Percentiles rank a stretch among this genome's conserved stretches.
phyloP scores from a whole-genome alignment of 2,888 invertebrate species.

The Cantharis flavilabris region DNA sequence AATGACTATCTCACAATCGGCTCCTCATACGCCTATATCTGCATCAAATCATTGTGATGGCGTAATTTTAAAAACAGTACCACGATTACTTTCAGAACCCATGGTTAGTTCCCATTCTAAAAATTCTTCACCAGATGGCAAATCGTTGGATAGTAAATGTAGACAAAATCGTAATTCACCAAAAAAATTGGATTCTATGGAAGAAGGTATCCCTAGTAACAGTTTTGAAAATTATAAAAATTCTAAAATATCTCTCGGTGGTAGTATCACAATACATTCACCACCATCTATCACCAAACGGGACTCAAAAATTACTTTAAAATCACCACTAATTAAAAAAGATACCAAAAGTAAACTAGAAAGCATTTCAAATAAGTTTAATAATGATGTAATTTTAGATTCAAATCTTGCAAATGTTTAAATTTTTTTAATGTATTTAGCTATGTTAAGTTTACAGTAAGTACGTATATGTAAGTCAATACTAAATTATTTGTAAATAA shows the following conservation, averaged over 20 bases:
- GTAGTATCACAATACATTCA: constrained; percentile 47
- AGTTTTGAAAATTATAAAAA: constrained; percentile 8
- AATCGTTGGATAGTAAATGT: constrained; percentile 35
- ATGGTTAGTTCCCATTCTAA: constrained; percentile 38
- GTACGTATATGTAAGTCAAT: background rate
- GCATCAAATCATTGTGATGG: constrained; percentile 47
- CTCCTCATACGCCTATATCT: constrained; percentile 55
- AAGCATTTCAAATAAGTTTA: constrained; percentile 5
- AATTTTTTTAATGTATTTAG: background rate
- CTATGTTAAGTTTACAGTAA: background rate
- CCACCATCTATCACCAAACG: constrained; percentile 45
- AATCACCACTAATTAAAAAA: constrained; percentile 48
- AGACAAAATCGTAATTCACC: constrained; percentile 38
- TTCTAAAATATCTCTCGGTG: constrained; percentile 22
- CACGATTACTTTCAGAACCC: constrained; percentile 53
- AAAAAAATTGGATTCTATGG: constrained; percentile 30
- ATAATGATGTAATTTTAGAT: background rate
- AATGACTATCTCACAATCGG: constrained; percentile 53
- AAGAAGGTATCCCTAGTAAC: constrained; percentile 27
- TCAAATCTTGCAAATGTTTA: background rate
- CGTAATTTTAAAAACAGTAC: constrained; percentile 47
- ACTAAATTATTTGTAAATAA: background rate
- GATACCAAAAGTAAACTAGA: constrained; percentile 38
- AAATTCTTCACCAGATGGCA: constrained; percentile 39
- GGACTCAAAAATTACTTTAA: constrained; percentile 50